phyloP scores from a whole-genome alignment of 2,888 invertebrate genomes.

The Limnephilus lunatus region DNA sequence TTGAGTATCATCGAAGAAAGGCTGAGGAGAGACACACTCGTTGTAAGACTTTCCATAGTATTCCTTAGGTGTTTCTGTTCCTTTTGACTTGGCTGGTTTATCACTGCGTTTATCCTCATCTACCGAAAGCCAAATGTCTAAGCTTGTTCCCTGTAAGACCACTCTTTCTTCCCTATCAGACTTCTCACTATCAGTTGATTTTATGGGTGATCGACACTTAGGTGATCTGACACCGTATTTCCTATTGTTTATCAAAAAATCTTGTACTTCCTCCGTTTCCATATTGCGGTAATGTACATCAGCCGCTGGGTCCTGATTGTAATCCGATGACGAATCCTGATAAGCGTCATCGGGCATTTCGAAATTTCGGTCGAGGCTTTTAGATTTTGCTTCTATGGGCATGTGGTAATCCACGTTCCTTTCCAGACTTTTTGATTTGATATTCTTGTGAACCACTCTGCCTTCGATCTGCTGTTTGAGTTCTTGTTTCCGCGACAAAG shows the following conservation, averaged over 20 bases:
- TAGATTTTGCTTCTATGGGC: slow-evolving; percentile 79
- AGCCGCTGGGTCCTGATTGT: slow-evolving; percentile 76
- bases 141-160: slow-evolving; percentile 72
- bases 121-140: slow-evolving; percentile 73
- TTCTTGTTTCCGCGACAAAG: slow-evolving; percentile 79
- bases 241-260: slow-evolving; percentile 63
- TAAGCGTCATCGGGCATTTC: slow-evolving; percentile 73
- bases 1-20: slow-evolving; percentile 73
- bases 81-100: slow-evolving; percentile 68
- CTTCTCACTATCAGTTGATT: slow-evolving; percentile 66
- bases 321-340: slow-evolving; percentile 73
- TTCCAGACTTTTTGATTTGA: slow-evolving; percentile 83
- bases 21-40: slow-evolving; percentile 62
- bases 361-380: slow-evolving; percentile 83
- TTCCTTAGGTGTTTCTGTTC: slow-evolving; percentile 45
- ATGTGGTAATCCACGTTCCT: slow-evolving; percentile 80
- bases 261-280: slow-evolving; percentile 60
- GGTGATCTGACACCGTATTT: slow-evolving; percentile 67
- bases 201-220: slow-evolving; percentile 68
- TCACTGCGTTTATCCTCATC: slow-evolving; percentile 70
- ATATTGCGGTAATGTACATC: slow-evolving; percentile 71
- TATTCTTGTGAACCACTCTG: slow-evolving; percentile 80
- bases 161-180: slow-evolving; percentile 71
- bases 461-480: slow-evolving; percentile 82
- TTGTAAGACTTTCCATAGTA: slow-evolving; percentile 62